Base-by-base conservation (phyloP, 2,113 vertebrate species). In the Myotis yumanensis region DNA sequence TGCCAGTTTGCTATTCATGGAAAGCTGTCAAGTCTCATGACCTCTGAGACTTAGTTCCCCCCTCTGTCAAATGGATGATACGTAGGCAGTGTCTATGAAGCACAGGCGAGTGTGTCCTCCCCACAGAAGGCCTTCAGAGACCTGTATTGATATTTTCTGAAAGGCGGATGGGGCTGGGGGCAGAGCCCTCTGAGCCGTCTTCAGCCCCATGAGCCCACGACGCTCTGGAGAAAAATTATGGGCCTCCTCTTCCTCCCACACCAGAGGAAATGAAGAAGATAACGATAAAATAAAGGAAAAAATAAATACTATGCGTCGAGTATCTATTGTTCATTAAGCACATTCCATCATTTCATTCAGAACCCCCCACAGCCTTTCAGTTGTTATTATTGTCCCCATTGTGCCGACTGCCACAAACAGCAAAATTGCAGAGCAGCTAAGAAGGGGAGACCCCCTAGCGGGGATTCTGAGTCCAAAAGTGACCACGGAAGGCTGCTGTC, bases 11-110 rank as follows among this genome's bases (percentile, higher is more conserved):
- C 52, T 76, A 17, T 83, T 91, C 43, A 2, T n/a, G 66, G 66
- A 46, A 57, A 4, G 23, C 48, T 30, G 20, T 64, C 16, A 54
- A 86, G 62, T 59, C 35, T 62, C 32, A 16, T 11, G 35, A 37
- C 9, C 62, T 76, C 72, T 75, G 86, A 92, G 81, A 75, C 37
- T 92, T 69, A 54, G 25, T 75, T 80, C 59, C n/a, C 22, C 32
- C 43, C 62, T 79, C 54, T 83, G 73, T 69, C 52, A 79, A 85
- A 28, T 54, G 69, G 35, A 66, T 28, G 91, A 37, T 18, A 93
- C 35, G 57, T 14, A 59, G n/a, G 22, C 66, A 20, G 43, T 16
- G 10, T 72, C 59, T 48, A 2, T 32, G 46, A 75, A 82, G 30
- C 30, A 40, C 22, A 40, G 48, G 30, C 16, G 7, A 23, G 22